phyloP scores from a whole-genome alignment of 2,888 invertebrate genomes.

The Pardosa pseudoannulata region DNA sequence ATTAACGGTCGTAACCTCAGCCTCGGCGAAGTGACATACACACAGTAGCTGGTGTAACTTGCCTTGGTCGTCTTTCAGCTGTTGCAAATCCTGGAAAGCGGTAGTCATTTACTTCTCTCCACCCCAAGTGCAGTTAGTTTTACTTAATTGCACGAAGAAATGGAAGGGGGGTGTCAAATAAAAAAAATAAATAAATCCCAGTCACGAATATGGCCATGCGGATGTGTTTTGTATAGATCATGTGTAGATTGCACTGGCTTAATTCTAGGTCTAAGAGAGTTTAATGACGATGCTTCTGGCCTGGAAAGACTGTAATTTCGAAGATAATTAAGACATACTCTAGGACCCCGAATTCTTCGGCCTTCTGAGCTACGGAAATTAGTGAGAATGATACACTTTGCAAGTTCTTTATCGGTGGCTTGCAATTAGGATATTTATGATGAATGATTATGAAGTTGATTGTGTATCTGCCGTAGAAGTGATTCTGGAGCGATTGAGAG shows the following conservation, averaged over 20 bases:
- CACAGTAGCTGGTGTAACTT: neutral
- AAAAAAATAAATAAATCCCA: conserved; percentile 15
- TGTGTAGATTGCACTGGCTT: conserved; percentile 22
- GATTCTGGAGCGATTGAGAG: too few relatives aligned
- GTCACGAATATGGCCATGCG: conserved; percentile 33
- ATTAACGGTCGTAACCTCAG: too few relatives aligned
- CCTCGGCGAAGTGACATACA: neutral
- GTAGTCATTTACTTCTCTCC: neutral
- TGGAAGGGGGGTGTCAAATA: neutral
- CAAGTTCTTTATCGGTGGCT: neutral
- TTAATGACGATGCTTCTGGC: conserved; percentile 22
- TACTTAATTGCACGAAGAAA: conserved; percentile 21
- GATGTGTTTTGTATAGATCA: conserved; percentile 32
- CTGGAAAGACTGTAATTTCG: neutral
- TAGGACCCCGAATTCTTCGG: neutral
- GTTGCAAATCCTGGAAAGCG: too few relatives aligned
- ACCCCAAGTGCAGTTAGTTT: conserved; percentile 5
- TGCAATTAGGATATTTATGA: neutral
- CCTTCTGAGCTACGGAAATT: neutral
- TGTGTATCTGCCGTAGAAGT: too few relatives aligned
- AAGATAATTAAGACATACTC: conserved; percentile 41
- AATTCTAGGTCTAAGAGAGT: conserved; percentile 24
- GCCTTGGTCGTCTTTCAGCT: neutral
- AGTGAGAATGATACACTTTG: neutral
- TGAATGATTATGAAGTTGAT: neutral